phyloP scores from a whole-genome alignment of 2,888 invertebrate genomes.

The Galerucella nymphaeae region DNA sequence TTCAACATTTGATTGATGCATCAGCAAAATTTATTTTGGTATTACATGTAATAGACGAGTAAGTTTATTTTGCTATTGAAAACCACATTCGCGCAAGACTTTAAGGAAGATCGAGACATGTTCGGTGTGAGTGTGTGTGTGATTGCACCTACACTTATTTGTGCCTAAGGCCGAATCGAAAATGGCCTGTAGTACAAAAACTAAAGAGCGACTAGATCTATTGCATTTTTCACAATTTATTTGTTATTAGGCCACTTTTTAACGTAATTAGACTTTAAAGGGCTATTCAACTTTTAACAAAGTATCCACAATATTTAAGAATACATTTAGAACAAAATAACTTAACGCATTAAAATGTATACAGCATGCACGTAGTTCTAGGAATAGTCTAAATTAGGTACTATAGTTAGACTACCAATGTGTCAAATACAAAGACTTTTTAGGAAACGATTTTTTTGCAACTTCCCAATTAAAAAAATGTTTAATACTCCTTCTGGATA shows the following conservation, averaged over 20 bases:
- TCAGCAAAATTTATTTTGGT: conserved; percentile 62
- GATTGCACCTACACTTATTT: conserved; percentile 54
- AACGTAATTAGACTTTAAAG: conserved; percentile 40
- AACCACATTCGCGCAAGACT: conserved; percentile 63
- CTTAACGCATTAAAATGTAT: too few species aligned
- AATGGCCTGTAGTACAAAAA: conserved; percentile 54
- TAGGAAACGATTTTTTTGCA: too few species aligned
- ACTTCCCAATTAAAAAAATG: too few species aligned
- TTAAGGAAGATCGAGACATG: conserved; percentile 64
- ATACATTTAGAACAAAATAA: too few species aligned
- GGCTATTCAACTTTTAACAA: conserved; percentile 19
- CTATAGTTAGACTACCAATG: too few species aligned
- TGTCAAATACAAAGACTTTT: too few species aligned
- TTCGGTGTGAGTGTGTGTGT: conserved; percentile 60
- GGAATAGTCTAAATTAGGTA: too few species aligned
- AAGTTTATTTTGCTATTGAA: conserved; percentile 59
- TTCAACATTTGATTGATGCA: conserved; percentile 53
- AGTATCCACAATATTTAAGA: background rate
- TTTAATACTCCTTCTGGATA: too few species aligned
- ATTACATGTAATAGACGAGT: conserved; percentile 64
- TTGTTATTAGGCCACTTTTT: conserved; percentile 59
- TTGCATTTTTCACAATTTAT: conserved; percentile 52
- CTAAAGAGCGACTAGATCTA: conserved; percentile 59
- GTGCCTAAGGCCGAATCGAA: conserved; percentile 55
- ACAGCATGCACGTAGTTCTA: too few species aligned